phyloP scores from a whole-genome alignment of 2,797 vertebrate species.

The Australoheros facetus region DNA sequence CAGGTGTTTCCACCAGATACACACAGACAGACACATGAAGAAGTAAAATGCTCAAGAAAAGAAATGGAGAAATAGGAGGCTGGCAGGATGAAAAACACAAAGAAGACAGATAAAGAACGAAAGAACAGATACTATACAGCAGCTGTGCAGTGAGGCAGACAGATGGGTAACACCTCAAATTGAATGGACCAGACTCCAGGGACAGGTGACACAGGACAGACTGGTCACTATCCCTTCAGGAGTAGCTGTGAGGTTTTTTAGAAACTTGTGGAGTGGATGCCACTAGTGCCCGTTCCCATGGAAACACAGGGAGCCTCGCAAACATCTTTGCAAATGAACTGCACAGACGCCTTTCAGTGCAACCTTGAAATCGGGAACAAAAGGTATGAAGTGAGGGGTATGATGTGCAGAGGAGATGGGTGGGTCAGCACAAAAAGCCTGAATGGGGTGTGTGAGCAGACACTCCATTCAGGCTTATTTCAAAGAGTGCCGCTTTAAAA shows the following conservation, averaged over 20 bases:
- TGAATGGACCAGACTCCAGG: constrained; percentile 19
- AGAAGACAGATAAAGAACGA: not conserved
- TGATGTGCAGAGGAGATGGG: constrained; percentile 18
- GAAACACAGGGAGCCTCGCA: constrained; percentile 56
- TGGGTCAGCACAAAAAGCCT: constrained; percentile 1
- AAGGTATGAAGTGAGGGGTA: constrained; percentile 17
- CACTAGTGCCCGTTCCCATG: constrained; percentile 70
- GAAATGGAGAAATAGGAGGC: constrained; percentile 15
- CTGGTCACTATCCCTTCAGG: constrained; percentile 40
- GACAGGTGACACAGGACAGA: constrained; percentile 45
- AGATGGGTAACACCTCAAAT: constrained; percentile 35
- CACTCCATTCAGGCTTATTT: not conserved
- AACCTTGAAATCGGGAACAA: constrained; percentile 58
- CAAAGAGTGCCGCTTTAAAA: not conserved
- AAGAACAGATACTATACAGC: not conserved
- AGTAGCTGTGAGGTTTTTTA: constrained; percentile 52
- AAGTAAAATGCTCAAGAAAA: not conserved
- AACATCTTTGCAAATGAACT: constrained; percentile 53
- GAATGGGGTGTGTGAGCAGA: not conserved
- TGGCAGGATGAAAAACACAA: not conserved
- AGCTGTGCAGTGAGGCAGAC: constrained; percentile 14
- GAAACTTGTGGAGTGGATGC: constrained; percentile 43
- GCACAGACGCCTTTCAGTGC: constrained; percentile 34
- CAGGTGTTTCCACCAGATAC: constrained; percentile 1
- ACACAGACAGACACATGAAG: not conserved